Evolutionary conservation across 2,113 vertebrate genomes (phyloP), one percentile per base, ranked within the genome.

Genomic region (Cnemophilus loriae): DNA sequence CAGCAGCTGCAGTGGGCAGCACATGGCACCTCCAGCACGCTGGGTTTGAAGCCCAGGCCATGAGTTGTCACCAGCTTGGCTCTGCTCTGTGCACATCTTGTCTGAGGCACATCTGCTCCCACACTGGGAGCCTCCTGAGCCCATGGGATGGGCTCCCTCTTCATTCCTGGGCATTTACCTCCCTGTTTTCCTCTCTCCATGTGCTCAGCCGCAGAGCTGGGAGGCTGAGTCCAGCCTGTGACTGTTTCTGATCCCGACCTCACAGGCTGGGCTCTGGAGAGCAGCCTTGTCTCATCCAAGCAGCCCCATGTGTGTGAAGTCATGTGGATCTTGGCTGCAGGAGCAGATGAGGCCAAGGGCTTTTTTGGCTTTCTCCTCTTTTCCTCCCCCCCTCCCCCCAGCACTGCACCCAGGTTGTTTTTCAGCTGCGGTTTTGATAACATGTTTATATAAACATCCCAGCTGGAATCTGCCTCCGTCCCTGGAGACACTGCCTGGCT

Each of bases 351-450:
- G 84, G 73, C 93, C 94, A 87, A 84, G 67, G 76, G 86, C 41
- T 89, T 69, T 84, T 71, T 79, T 94, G 80, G 80, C 91, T 87
- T 95, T 75, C 86, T 94, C 69, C 32, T 35, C 53, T 76, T 74
- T 81, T 39, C 75, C 69, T 46, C 46, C 50, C 33, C 32, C 55
- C 6, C 39, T 35, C 37, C 35, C 82, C 91, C 71, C 30, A 61
- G 61, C 70, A 6, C 30, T 91, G 84, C 73, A 35, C 92, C 88
- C 85, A 90, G 88, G 37, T 83, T 90, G 76, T 44, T 89, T 94
- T 84, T 84, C 90, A 92, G 76, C 92, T 53, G 75, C 0, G 8
- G 57, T 89, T 90, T 86, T 59, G 90, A 57, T 81, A 84, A 55
- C 75, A 21, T 59, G 78, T 93, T 94, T 78, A 50, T 82, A 24